Evolutionary conservation across 2,113 vertebrate species (phyloP), one percentile per base, ranked within the genome.

Genomic region (Arizona elegans): DNA sequence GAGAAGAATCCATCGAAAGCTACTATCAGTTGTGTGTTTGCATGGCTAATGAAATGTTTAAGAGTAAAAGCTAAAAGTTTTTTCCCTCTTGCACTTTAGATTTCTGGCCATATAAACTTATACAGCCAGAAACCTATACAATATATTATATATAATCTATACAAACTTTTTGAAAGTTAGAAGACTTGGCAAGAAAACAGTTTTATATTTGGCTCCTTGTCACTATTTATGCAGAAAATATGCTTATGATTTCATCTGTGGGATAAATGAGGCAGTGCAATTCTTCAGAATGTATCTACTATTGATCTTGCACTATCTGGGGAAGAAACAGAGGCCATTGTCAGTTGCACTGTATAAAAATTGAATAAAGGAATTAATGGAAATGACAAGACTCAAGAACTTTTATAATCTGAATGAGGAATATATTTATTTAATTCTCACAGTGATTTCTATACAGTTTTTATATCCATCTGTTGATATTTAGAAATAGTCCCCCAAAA

Each of bases 1-100:
- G 43, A 93, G 54, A 89, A 88, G 62, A 93, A 90, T 90, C 54
- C 54, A 38, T 29, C 70, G 90, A 86, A 90, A 47, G 55, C 19
- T 54, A 89, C 58, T 4, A 75, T 58, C 55, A 86, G 86, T 38
- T 85, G 58, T 55, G 8, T 50, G 21, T 52, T 92, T 86, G 65
- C 43, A 90, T 59, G 54, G 53, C 70, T 88, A 92, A 89, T 19
- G 47, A 85, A 58, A 90, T n/a, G 26, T 19, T 43, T 85, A 19
- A 52, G 54, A 59, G 33, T 92, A 38, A 43, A 89, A 52, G 19
- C 65, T 56, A 89, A 75, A 81, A 1, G 8, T 8, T 47, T 43
- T 24, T 24, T 2, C 65, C 26, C 38, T 29, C 24, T 53, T 92
- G 56, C 87, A 17, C n/a, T 50, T 89, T 81, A 24, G 13, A 8